Conservation (phyloP, 1,140 invertebrate genomes). For the Whitmania pigra region DNA sequence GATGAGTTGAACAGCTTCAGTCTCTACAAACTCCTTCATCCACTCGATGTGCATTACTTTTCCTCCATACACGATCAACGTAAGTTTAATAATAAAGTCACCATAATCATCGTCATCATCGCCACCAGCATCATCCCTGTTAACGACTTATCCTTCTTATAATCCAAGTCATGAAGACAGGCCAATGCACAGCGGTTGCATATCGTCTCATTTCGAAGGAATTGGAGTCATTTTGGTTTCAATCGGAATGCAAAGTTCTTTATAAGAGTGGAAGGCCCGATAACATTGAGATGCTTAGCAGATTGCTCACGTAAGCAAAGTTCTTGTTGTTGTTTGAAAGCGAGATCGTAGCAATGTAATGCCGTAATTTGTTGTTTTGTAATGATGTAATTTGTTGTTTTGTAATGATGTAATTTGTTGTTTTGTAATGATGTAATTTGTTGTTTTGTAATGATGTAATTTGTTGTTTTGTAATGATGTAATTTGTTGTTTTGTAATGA, state of each 20-base stretch:
- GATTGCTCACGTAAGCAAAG: neutral
- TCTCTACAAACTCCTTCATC: constrained; percentile 3
- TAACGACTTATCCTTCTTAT: neutral
- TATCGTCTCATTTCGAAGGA: neutral
- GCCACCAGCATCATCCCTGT: neutral
- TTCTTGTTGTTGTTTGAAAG: no score
- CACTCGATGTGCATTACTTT: neutral
- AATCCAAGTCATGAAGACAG: neutral
- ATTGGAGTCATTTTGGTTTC: neutral
- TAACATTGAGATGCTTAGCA: neutral
- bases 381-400: no score
- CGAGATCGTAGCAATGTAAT: no score
- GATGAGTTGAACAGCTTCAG: neutral
- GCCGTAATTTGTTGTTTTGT: no score
- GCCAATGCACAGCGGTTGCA: neutral
- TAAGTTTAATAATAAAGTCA: neutral
- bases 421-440: no score
- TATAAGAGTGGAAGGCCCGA: neutral
- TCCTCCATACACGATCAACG: neutral
- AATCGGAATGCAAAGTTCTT: neutral
- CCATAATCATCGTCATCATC: neutral
- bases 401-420: no score
- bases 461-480: no score
- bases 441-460: no score
- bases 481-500: no score